A percentile compares a stretch with the other conserved stretches of the same genome.
These are phyloP conservation scores for Pseudococcus jackbeardsleyi DNA, from an alignment of 2,888 invertebrate species.

Conservation along the genomic window DNA sequence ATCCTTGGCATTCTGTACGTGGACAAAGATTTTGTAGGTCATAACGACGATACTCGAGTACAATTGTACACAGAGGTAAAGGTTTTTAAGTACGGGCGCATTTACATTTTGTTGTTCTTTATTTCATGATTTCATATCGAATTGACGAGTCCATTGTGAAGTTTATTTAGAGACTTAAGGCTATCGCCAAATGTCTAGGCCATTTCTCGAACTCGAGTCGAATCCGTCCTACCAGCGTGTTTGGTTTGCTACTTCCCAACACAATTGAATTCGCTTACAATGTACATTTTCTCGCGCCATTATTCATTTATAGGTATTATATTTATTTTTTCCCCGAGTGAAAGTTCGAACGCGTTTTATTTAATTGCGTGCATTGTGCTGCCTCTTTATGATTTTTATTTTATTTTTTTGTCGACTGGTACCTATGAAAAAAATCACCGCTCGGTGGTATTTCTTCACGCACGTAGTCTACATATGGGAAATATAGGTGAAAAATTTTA, in stretches of 20 bases:
- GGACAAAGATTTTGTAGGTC: slow-evolving; percentile 47
- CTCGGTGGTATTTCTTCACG: background rate
- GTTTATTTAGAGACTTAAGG: slow-evolving; percentile 43
- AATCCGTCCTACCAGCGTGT: background rate
- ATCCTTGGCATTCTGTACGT: slow-evolving; percentile 48
- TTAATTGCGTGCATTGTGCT: slow-evolving; percentile 30
- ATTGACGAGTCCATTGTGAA: slow-evolving; percentile 46
- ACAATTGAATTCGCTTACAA: slow-evolving; percentile 49
- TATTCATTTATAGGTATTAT: slow-evolving; percentile 43
- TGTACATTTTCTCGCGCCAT: slow-evolving; percentile 48
- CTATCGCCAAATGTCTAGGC: slow-evolving; percentile 38
- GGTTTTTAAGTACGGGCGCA: background rate
- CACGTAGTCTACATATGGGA: background rate
- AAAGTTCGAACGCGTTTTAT: slow-evolving; percentile 33
- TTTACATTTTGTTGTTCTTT: slow-evolving; percentile 33
- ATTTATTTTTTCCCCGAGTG: slow-evolving; percentile 14
- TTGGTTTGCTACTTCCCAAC: background rate
- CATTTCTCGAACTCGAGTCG: slow-evolving; percentile 14
- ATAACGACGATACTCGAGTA: background rate
- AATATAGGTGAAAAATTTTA: background rate
- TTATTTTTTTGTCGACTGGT: background rate
- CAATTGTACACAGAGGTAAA: slow-evolving; percentile 13
- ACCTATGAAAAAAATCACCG: slow-evolving; percentile 8
- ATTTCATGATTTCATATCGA: slow-evolving; percentile 43
- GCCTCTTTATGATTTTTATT: background rate